A percentile compares a stretch with the other conserved stretches of the same genome.
Conservation (phyloP, 2,888 invertebrate genomes). For the Athetis lepigone region DNA sequence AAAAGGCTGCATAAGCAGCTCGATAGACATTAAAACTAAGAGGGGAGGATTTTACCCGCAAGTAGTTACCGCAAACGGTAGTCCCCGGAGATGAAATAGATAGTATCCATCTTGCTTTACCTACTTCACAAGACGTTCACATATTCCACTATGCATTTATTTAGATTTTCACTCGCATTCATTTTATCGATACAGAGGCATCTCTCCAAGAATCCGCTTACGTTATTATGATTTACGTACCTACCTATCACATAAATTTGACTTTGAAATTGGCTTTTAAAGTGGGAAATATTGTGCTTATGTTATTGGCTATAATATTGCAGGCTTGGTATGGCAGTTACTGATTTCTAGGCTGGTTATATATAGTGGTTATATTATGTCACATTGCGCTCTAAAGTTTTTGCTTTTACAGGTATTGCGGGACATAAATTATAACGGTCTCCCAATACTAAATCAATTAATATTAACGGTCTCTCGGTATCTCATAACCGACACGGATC, state of each 20-base stretch:
- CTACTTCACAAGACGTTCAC: slow-evolving; percentile 56
- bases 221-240: slow-evolving; percentile 21
- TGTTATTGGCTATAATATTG: not conserved
- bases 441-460: no score
- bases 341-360: no score
- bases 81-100: slow-evolving; percentile 63
- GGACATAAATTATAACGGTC: no score
- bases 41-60: slow-evolving; percentile 53
- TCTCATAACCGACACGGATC: no score
- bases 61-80: slow-evolving; percentile 55
- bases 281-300: not conserved
- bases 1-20: slow-evolving; percentile 57
- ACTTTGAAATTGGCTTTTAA: slow-evolving; percentile 36
- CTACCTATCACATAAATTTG: slow-evolving; percentile 12
- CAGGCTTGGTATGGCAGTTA: no score
- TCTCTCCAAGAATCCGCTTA: slow-evolving; percentile 41
- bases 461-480: no score
- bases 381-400: no score
- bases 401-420: no score
- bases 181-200: slow-evolving; percentile 55
- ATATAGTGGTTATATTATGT: no score
- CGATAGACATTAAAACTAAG: slow-evolving; percentile 61
- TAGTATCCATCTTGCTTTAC: slow-evolving; percentile 57
- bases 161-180: slow-evolving; percentile 59
- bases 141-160: slow-evolving; percentile 62